Conservation (phyloP, 2,888 invertebrate species). For the Eutolmus rufibarbis region DNA sequence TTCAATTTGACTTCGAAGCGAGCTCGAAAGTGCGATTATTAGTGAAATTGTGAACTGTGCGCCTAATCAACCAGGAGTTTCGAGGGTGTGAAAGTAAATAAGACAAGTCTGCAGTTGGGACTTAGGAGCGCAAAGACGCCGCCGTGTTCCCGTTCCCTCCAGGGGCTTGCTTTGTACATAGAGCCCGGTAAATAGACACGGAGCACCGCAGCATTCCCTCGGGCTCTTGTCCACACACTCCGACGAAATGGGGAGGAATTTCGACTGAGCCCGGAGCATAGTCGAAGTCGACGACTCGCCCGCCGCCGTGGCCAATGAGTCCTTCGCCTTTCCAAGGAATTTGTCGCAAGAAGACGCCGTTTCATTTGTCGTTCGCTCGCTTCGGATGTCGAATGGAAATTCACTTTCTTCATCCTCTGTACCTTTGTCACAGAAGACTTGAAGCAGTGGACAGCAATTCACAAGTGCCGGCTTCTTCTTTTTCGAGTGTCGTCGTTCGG, state of each 20-base stretch:
- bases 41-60: background rate
- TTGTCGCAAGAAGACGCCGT: constrained; percentile 8
- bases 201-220: background rate
- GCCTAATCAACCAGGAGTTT: constrained; percentile 22
- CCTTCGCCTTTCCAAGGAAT: constrained; percentile 13
- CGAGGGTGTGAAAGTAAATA: constrained; percentile 40
- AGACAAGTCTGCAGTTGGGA: background rate
- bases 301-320: background rate
- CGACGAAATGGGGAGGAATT: constrained; percentile 34
- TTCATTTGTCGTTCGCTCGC: constrained; percentile 20
- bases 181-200: constrained; percentile 6
- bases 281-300: background rate
- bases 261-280: background rate
- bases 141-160: background rate
- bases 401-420: background rate
- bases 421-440: background rate
- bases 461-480: background rate
- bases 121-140: background rate
- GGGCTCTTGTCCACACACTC: background rate
- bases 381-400: constrained; percentile 30
- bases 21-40: background rate
- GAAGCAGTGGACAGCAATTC: background rate
- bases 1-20: background rate
- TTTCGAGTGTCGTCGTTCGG: background rate
- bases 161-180: constrained; percentile 11